Evolutionary conservation across 2,113 vertebrate species (phyloP), one percentile per base, ranked within the genome.

Genomic region (Semnopithecus entellus): DNA sequence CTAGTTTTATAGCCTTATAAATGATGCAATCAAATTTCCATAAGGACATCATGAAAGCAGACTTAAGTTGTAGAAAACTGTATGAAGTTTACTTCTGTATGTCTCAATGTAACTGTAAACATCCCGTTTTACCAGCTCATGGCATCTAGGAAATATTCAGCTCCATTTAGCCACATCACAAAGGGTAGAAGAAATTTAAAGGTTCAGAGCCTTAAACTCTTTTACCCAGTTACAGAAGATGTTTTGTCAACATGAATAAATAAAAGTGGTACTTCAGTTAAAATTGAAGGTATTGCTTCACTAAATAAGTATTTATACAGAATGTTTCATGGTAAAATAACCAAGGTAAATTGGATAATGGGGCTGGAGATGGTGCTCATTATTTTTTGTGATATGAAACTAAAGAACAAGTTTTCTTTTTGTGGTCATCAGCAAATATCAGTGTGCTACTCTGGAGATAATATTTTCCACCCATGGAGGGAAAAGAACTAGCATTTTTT

Each of bases 171-270:
- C 6, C 23, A 89, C 2, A 12, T 17, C 50, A 93, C 82, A 75
- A 78, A 92, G 2, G 66, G 12, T 7, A 4, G 3, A 86, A 91
- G 27, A 88, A 78, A 83, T 79, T 45, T 94, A 72, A 96, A 95
- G 18, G 2, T 57, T 95, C 66, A 23, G 76, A 73, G 32, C 5
- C 92, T n/a, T 88, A 12, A 81, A 85, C 11, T 61, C 18, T 89
- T 32, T 68, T 78, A 83, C 57, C 3, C 16, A 80, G 25, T 76
- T 85, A 88, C 25, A 59, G 66, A 92, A 88, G 35, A 85, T 38
- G 61, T 59, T 96, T 94, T 93, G 48, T 78, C 48, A 94, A 84
- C 12, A 92, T 40, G 43, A 90, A 88, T 76, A 97, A 94, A 92
- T 83, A 48, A 95, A 83, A 84, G 25, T 81, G n/a, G 7, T 20